Percentiles rank a stretch among this genome's conserved stretches.
phyloP scores from a whole-genome alignment of 64 coral and sea anemone species.

The Catalaphyllia jardinei region DNA sequence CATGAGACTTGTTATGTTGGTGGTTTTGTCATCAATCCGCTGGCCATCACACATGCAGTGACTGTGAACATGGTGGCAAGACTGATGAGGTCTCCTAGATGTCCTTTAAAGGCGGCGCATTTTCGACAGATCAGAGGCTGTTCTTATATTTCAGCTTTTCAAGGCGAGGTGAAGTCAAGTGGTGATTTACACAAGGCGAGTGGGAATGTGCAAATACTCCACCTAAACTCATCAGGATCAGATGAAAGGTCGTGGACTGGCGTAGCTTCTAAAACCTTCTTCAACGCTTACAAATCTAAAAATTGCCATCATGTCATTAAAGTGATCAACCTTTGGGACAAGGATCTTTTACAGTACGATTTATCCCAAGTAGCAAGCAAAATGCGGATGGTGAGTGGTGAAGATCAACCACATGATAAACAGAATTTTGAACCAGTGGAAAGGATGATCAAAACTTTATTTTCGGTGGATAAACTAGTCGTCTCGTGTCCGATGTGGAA shows the following conservation, averaged over 20 bases:
- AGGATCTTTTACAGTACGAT: constrained; percentile 85
- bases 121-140: not conserved
- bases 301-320: constrained; percentile 58
- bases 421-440: constrained; percentile 78
- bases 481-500: constrained; percentile 99
- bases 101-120: not conserved
- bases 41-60: not conserved
- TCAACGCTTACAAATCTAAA: constrained; percentile 66
- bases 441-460: constrained; percentile 87
- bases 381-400: constrained; percentile 88
- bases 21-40: not conserved
- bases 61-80: constrained; percentile 46
- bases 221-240: constrained; percentile 94
- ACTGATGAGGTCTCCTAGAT: not conserved
- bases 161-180: constrained; percentile 84
- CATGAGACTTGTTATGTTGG: not conserved
- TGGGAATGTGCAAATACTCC: constrained; percentile 66
- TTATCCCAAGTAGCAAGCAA: constrained; percentile 97
- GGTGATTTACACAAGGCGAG: constrained; percentile 56
- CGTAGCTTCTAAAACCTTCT: constrained; percentile 75
- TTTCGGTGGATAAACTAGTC: constrained; percentile 90
- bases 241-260: constrained; percentile 91
- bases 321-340: constrained; percentile 98
- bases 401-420: constrained; percentile 56
- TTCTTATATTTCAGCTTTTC: constrained; percentile 87